Base-by-base conservation (phyloP, 2,797 vertebrate genomes). In the Hybognathus amarus region DNA sequence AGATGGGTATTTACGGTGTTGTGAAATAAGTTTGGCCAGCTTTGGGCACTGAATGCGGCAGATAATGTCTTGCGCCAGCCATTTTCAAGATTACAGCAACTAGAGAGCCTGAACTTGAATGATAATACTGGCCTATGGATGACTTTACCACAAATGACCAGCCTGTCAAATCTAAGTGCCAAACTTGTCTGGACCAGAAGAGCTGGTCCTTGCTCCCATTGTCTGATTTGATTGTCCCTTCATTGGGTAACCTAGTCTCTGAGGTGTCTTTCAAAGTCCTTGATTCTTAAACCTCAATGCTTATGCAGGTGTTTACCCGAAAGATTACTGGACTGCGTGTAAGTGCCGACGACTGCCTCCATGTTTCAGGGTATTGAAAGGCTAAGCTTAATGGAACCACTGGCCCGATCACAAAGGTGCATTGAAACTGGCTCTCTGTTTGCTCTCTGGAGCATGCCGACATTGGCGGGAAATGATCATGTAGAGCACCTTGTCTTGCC, bases 201-300 rank as follows among this genome's bases (percentile, higher is more conserved):
- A 97, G 95, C 90, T 89, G 86, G 66, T 91, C n/a, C n/a, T 91
- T 86, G 86, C 90, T 75, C 93, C 96, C 45, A 79, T 91, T 66
- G 75, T 94, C n/a, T 87, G 22, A 95, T 86, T 78, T 97, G 90
- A 92, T 98, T 88, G 91, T 98, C 91, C 96, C 96, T 85, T 92
- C 94, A 63, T 77, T 96, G 87, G 97, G 97, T 85, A 96, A 97
- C 85, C 50, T 98, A 67, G 95, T 95, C 81, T 96, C 93, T 24
- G 96, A 98, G 10, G 94, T 97, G 82, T 95, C 96, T 67, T 95
- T 98, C 87, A 97, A n/a, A 97, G 91, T 99, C 97, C 81, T 93
- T 94, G 77, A 89, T 97, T 68, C 93, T 99, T 79, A 96, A n/a
- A 96, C 80, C 85, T 99, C 80, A 95, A 93, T 89, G 91, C 93